phyloP scores from a whole-genome alignment of 2,113 vertebrate genomes.

The Zosterops borbonicus region DNA sequence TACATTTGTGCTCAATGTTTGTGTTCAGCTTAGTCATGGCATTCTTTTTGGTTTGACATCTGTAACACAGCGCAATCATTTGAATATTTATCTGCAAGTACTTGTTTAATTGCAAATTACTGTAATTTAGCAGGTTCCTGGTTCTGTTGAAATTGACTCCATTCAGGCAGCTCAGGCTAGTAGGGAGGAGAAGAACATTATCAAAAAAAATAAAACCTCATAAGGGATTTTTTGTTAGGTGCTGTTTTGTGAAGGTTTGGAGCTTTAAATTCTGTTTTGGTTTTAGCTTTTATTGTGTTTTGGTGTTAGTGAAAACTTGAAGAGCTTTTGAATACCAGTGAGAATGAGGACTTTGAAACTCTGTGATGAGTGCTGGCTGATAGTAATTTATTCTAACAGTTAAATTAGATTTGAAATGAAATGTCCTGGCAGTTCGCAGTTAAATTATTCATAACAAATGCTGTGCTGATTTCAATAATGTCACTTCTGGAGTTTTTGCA shows the following conservation, averaged over 20 bases:
- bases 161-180: neutral
- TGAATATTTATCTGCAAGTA: neutral
- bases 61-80: neutral
- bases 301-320: neutral
- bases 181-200: rapidly evolving
- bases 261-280: neutral
- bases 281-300: neutral
- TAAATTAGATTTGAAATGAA: neutral
- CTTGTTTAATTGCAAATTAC: neutral
- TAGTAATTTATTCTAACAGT: neutral
- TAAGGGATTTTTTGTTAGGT: neutral
- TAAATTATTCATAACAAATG: neutral
- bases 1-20: neutral
- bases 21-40: neutral
- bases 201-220: neutral
- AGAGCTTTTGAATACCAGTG: neutral
- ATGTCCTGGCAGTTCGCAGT: neutral
- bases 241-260: neutral
- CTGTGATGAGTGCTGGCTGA: neutral
- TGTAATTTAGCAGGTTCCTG: neutral
- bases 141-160: neutral
- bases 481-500: neutral
- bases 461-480: neutral
- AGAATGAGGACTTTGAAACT: neutral
- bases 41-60: neutral